A percentile compares a stretch with the other conserved stretches of the same genome.
These are phyloP conservation scores for Heliconius ismenius DNA, from an alignment of 2,888 invertebrate species.

Conservation along the genomic window DNA sequence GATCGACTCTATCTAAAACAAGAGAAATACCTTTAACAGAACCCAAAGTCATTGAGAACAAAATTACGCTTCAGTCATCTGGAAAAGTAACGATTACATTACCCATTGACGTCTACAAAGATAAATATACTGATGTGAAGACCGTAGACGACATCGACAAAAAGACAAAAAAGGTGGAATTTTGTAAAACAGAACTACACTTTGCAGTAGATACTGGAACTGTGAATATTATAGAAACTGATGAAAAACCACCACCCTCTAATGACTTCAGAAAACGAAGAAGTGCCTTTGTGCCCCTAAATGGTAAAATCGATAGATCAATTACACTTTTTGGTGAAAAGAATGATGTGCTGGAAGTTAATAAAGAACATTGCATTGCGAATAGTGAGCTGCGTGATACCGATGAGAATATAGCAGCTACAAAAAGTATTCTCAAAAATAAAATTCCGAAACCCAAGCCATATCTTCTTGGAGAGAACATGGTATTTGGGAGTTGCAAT, in stretches of 20 bases:
- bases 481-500: slow-evolving; percentile 68
- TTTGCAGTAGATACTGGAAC: slow-evolving; percentile 92
- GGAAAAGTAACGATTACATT: slow-evolving; percentile 73
- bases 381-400: slow-evolving; percentile 56
- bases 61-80: slow-evolving; percentile 66
- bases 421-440: slow-evolving; percentile 88
- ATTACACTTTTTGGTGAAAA: slow-evolving; percentile 85
- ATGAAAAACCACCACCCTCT: slow-evolving; percentile 92
- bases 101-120: slow-evolving; percentile 62
- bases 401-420: slow-evolving; percentile 80
- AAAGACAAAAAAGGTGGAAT: slow-evolving; percentile 89
- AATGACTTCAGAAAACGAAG: slow-evolving; percentile 89
- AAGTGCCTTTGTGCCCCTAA: slow-evolving; percentile 76
- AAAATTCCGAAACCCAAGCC: slow-evolving; percentile 88
- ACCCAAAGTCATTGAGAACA: slow-evolving; percentile 58
- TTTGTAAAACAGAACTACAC: slow-evolving; percentile 94
- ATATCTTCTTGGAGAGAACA: slow-evolving; percentile 87
- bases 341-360: slow-evolving; percentile 53
- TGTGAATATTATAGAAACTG: slow-evolving; percentile 93
- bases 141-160: slow-evolving; percentile 69
- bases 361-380: slow-evolving; percentile 48
- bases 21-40: slow-evolving; percentile 52
- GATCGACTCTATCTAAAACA: slow-evolving; percentile 53
- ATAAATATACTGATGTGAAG: slow-evolving; percentile 53
- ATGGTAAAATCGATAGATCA: slow-evolving; percentile 75